Percentiles rank a stretch among this genome's conserved stretches.
phyloP scores from a whole-genome alignment of 1,140 invertebrate genomes.

The Drosophila murphyi region DNA sequence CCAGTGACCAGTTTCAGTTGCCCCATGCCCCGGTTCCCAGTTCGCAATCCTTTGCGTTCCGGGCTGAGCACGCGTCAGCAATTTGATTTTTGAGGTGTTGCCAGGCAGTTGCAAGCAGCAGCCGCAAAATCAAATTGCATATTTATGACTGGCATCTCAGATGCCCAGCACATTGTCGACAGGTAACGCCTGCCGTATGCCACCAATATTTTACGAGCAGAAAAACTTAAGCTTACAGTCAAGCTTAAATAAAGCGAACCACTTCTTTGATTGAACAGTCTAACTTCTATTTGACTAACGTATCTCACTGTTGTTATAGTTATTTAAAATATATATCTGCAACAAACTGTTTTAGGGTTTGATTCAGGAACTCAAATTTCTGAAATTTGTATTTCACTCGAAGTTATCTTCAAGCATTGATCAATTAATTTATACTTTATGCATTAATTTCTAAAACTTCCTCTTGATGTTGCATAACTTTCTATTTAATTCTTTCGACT shows the following conservation, averaged over 20 bases:
- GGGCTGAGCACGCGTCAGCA: slow-evolving; percentile 36
- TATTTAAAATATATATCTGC: too few relatives aligned
- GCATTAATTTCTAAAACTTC: too few relatives aligned
- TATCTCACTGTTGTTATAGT: too few relatives aligned
- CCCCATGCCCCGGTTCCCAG: background rate
- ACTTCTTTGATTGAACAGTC: too few relatives aligned
- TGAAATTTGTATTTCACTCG: background rate
- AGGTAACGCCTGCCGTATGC: background rate
- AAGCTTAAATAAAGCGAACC: background rate
- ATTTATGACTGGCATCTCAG: slow-evolving; percentile 43
- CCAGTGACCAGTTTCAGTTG: slow-evolving; percentile 1
- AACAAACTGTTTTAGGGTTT: too few relatives aligned
- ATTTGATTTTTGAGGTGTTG: slow-evolving; percentile 43
- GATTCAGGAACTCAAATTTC: too few relatives aligned
- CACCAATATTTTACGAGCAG: background rate
- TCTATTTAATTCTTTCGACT: too few relatives aligned
- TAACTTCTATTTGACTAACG: too few relatives aligned
- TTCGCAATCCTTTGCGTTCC: background rate
- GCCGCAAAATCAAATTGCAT: slow-evolving; percentile 53
- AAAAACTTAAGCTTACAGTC: background rate
- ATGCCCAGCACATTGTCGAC: background rate
- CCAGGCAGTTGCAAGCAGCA: slow-evolving; percentile 15
- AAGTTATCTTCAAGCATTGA: background rate
- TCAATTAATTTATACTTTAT: background rate
- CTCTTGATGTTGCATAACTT: too few relatives aligned